phyloP scores from a whole-genome alignment of 2,113 vertebrate species.

The Muscicapa adusta region DNA sequence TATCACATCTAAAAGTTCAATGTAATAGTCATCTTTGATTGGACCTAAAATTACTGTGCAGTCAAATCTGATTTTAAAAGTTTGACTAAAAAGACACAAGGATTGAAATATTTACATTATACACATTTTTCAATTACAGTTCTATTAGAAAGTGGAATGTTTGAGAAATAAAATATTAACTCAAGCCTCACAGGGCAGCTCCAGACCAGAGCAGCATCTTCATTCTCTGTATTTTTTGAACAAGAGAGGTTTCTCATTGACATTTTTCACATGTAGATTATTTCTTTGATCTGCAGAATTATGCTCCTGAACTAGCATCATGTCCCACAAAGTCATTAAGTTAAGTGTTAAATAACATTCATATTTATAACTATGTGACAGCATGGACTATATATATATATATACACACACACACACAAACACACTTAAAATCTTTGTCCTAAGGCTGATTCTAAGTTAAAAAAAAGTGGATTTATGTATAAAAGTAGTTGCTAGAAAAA shows the following conservation, averaged over 20 bases:
- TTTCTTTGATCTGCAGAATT: constrained; percentile 46
- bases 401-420: constrained; percentile 1
- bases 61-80: constrained; percentile 54
- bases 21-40: constrained; percentile 43
- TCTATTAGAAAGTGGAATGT: constrained; percentile 63
- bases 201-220: constrained; percentile 47
- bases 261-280: not conserved
- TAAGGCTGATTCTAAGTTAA: constrained; percentile 42
- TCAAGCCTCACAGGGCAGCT: constrained; percentile 48
- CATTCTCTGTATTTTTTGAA: not conserved
- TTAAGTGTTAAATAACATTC: constrained; percentile 74
- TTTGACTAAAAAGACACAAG: constrained; percentile 55
- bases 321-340: constrained; percentile 63
- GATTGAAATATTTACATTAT: constrained; percentile 70
- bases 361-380: constrained; percentile 68
- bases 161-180: constrained; percentile 32
- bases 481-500: constrained; percentile 51
- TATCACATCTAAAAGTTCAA: constrained; percentile 64
- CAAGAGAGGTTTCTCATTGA: constrained; percentile 30
- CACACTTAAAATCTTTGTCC: constrained; percentile 11
- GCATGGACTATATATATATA: constrained; percentile 34
- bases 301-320: constrained; percentile 27
- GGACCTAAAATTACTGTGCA: constrained; percentile 52
- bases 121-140: constrained; percentile 65
- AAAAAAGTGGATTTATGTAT: constrained; percentile 42